Conservation (phyloP, 2,888 invertebrate genomes). For the Oeneis ivallda region DNA sequence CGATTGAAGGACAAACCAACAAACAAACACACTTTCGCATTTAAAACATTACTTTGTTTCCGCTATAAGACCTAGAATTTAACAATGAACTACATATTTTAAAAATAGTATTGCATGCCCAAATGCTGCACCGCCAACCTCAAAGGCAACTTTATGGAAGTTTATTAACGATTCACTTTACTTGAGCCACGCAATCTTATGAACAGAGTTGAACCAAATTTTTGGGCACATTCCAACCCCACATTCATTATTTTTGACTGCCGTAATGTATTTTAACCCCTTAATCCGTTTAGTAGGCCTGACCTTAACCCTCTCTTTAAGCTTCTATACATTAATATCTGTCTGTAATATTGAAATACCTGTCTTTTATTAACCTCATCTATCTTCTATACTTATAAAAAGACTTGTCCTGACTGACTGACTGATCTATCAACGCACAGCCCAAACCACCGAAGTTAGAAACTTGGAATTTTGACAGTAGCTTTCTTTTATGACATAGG, state of each 20-base stretch:
- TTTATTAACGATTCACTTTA: constrained; percentile 2
- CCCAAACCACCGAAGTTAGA: too few relatives aligned
- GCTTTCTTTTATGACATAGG: too few relatives aligned
- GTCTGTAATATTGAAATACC: too few relatives aligned
- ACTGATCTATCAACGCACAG: too few relatives aligned
- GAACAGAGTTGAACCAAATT: not conserved
- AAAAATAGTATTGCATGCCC: constrained; percentile 5
- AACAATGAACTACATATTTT: not conserved
- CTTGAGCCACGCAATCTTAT: not conserved
- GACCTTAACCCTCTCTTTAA: not conserved
- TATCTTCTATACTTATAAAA: too few relatives aligned
- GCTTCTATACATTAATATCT: too few relatives aligned
- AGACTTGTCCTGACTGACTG: too few relatives aligned
- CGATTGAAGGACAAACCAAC: too few relatives aligned
- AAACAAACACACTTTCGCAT: too few relatives aligned
- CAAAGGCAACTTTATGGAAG: not conserved
- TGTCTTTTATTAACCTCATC: too few relatives aligned
- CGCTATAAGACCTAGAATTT: not conserved
- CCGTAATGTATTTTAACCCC: not conserved
- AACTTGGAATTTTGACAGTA: too few relatives aligned
- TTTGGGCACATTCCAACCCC: constrained; percentile 8
- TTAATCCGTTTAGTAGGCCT: not conserved
- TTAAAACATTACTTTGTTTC: too few relatives aligned
- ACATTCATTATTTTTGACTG: constrained; percentile 3
- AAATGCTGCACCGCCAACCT: not conserved